These are phyloP conservation scores for Caenorhabditis sp. DNA, from an alignment of 2,888 invertebrate genomes.

Conservation along the genomic window DNA sequence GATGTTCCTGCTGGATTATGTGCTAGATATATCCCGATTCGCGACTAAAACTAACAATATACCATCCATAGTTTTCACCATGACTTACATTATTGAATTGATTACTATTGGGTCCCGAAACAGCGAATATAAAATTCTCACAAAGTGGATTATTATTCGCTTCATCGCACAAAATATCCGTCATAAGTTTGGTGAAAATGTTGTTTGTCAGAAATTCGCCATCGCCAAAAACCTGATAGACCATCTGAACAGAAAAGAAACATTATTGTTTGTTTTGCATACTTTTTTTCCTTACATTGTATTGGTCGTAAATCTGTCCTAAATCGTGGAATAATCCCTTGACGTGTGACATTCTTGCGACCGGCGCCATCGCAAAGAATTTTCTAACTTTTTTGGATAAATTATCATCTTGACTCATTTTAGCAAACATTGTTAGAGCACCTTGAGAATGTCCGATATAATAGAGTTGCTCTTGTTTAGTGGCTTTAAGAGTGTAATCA, in stretches of 20 bases:
- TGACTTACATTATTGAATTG: slow-evolving; percentile 64
- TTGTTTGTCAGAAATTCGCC: slow-evolving; percentile 68
- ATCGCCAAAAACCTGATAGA: slow-evolving; percentile 65
- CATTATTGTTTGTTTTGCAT: too few relatives aligned
- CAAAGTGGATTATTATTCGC: slow-evolving; percentile 59
- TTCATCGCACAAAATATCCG: slow-evolving; percentile 62
- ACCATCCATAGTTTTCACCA: too few relatives aligned
- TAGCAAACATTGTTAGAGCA: slow-evolving; percentile 67
- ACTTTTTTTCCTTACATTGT: slow-evolving; percentile 35
- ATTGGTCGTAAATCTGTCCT: slow-evolving; percentile 57
- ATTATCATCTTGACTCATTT: slow-evolving; percentile 51
- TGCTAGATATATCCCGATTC: slow-evolving; percentile 66
- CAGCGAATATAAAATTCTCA: slow-evolving; percentile 63
- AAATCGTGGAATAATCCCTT: slow-evolving; percentile 56
- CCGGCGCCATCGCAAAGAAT: slow-evolving; percentile 70
- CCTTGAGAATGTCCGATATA: slow-evolving; percentile 55
- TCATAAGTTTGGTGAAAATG: slow-evolving; percentile 61
- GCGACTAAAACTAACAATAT: slow-evolving; percentile 64
- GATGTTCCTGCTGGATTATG: slow-evolving; percentile 68
- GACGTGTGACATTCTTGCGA: slow-evolving; percentile 53
- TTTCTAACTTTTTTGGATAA: slow-evolving; percentile 63
- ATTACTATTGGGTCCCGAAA: slow-evolving; percentile 66
- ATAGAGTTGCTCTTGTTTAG: slow-evolving; percentile 77
- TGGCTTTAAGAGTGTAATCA: slow-evolving; percentile 78
- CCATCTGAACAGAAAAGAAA: slow-evolving; percentile 31